Evolutionary conservation across 2,797 vertebrate genomes (phyloP), one percentile per base, ranked within the genome.

Genomic region (Rhabdomys pumilio): DNA sequence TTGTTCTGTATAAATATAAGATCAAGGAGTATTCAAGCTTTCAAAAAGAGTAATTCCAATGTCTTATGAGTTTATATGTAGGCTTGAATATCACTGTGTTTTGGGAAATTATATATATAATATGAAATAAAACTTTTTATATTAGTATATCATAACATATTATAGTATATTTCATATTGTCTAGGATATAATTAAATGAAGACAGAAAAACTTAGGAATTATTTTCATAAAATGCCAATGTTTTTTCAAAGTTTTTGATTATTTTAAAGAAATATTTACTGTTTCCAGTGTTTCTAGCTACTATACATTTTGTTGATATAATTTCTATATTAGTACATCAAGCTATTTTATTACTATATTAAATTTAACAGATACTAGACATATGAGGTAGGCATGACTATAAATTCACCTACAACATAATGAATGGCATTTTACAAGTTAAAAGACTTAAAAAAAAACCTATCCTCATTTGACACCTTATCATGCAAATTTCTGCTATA

Each of bases 141-240:
- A 55, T 24, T 87, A 87, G 80, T 80, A 44, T 81, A 73, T 2
- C 34, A 67, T 65, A 89, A 77, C 1, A 82, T 47, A 91, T 77
- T 96, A 89, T 59, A 86, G 90, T 22, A 38, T 31, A 86, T 84
- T 86, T 72, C 34, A 89, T 93, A 91, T 91, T 59, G 7, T 59
- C 14, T 90, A 91, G 13, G 12, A 38, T 81, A 9, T 44, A 83
- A 47, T 55, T 81, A 95, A 95, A 59, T 53, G 12, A 95, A 89
- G 31, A 88, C 34, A 38, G 34, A 89, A 96, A 84, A 94, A 76
- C 17, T 47, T 14, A 59, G 15, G 3, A 4, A 75, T 7, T 82
- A 72, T 91, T 87, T 67, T 9, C 10, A 22, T 41, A 1, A 82
- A 92, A 94, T 57, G 29, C 19, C 22, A 38, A 38, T 79, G 75